Base-by-base conservation (phyloP, 2,797 vertebrate genomes). In the Ctenosaura bakeri region DNA sequence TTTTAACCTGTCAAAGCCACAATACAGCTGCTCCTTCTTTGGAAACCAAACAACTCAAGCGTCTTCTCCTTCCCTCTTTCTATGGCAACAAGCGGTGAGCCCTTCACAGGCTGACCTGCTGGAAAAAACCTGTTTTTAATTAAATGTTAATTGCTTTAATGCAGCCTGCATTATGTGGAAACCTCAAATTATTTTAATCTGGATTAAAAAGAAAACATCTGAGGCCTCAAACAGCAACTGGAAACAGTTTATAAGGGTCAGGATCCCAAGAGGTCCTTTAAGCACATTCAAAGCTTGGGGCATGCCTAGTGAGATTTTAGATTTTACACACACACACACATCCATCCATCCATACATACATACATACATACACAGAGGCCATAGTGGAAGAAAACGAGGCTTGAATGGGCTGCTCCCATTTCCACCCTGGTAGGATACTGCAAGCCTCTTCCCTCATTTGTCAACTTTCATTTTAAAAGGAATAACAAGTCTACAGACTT, bases 111-210 rank as follows among this genome's bases (percentile, higher is more conserved):
- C 97, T 97, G 97, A 97, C 97, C 97, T 97, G 98, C 97, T 3
- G 93, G 97, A 97, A 96, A 96, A 98, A 98, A 97, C 96, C 97
- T 96, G 97, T 96, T 97, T 92, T 97, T 98, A 98, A 99, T 98
- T 98, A 98, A 98, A 97, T 96, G 97, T 97, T 98, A 98, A 98
- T 98, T 99, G 97, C 97, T 97, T 97, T 96, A 97, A 96, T 96
- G 73, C 90, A 96, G 93, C 88, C 91, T 94, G 91, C 92, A 94
- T 96, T 96, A 94, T 95, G 95, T 95, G 90, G 94, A 93, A 96
- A 97, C 96, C 0, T 7, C 88, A 90, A 95, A 93, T 96, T 97
- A 95, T 96, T 97, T 97, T 97, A 96, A 95, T 95, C 94, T 96
- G 85, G 94, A 94, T 96, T 97, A 96, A 96, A 96, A 96, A 96